Evolutionary conservation across 2,797 vertebrate genomes (phyloP).

Genomic region (Galago senegalensis): DNA sequence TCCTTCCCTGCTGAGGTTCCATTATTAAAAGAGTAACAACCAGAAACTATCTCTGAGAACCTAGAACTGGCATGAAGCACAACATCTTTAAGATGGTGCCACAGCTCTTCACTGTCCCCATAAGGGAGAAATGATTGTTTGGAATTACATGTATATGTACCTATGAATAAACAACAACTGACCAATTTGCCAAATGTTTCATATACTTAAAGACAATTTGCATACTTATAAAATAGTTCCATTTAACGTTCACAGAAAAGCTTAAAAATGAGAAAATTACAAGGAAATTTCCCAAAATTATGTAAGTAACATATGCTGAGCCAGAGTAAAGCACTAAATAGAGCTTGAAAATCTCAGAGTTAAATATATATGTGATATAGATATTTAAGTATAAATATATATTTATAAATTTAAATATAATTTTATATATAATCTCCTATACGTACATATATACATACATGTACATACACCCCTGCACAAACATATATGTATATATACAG

Average conservation of each 20-base stretch:
- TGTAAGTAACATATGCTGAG: background rate
- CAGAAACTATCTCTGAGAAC: slow-evolving; percentile 13
- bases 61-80: background rate
- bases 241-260: background rate
- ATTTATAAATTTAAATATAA: too few species aligned
- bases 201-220: background rate
- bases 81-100: background rate
- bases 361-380: background rate
- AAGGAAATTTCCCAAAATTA: background rate
- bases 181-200: background rate
- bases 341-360: background rate
- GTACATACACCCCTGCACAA: too few species aligned
- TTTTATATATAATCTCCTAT: too few species aligned
- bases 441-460: too few species aligned
- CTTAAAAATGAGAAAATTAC: background rate
- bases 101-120: background rate
- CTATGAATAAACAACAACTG: slow-evolving; percentile 9
- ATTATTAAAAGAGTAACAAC: background rate
- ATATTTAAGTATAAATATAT: background rate
- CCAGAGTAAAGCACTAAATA: background rate
- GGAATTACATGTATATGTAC: background rate
- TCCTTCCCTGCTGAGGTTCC: background rate
- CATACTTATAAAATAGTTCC: background rate
- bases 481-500: too few species aligned
- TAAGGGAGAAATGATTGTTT: background rate